These are phyloP conservation scores for Nephila pilipes DNA, from an alignment of 1,140 invertebrate species.

Conservation along the genomic window DNA sequence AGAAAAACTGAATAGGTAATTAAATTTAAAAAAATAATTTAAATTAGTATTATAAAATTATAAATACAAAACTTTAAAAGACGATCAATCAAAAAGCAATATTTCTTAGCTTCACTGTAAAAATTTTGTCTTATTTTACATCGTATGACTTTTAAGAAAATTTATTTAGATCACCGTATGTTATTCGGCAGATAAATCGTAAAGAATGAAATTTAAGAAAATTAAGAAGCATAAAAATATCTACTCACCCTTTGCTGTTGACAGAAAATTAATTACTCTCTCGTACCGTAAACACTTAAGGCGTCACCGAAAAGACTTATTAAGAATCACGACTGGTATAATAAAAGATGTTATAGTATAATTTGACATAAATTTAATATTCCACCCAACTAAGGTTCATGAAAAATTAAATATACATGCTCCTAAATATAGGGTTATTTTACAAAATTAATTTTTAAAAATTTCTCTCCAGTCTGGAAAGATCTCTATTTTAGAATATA, in stretches of 20 bases:
- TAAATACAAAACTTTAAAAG: no score
- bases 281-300: neutral
- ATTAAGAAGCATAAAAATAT: neutral
- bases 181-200: neutral
- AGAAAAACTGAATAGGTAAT: no score
- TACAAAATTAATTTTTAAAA: no score
- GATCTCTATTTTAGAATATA: no score
- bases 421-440: no score
- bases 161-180: neutral
- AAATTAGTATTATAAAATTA: no score
- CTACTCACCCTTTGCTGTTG: neutral
- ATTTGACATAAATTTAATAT: constrained; percentile 10
- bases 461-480: no score
- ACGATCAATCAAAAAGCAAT: neutral
- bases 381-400: neutral
- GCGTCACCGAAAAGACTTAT: neutral
- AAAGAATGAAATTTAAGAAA: neutral
- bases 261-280: neutral
- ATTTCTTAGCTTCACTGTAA: neutral
- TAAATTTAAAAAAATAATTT: no score
- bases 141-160: neutral
- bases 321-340: neutral
- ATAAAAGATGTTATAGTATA: neutral
- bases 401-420: neutral
- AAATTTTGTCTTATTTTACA: neutral